Evolutionary conservation across 2,113 vertebrate genomes (phyloP), one percentile per base, ranked within the genome.

Genomic region (Elephas maximus): DNA sequence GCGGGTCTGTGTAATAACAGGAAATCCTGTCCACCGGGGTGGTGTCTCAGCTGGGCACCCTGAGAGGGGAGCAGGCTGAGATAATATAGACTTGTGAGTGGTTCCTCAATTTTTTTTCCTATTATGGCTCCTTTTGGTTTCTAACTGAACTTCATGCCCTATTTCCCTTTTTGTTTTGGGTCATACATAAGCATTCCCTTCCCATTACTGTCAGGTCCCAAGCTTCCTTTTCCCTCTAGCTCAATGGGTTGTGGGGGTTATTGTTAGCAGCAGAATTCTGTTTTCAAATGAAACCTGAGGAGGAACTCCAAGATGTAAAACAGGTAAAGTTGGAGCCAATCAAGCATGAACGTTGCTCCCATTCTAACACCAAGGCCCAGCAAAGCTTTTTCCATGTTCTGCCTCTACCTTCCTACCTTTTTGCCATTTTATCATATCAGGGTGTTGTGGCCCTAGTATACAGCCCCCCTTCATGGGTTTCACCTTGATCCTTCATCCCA

Each of bases 11-110:
- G 77, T 76, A 44, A 69, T 69, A 74, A 81, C 91, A 96, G 98
- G 97, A 97, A 97, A 84, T 82, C 67, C 85, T 78, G 77, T 88
- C 90, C 41, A 51, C 62, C 17, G 62, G 74, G 85, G 85, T 65
- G 74, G 48, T 9, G 12, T 65, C 91, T 88, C 77, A 60, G 44
- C 83, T 67, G 24, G 88, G 57, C 92, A 95, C 90, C 78, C 89
- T 11, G 45, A 15, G 86, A 71, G 78, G 83, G 77, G 28, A 37
- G 15, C 45, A 62, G 79, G 45, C 45, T 85, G 93, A 95, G 90
- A 78, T 80, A 81, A 63, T 45, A 11, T 37, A 88, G 77, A 51
- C 57, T 65, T 45, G 67, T 11, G 80, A 67, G 6, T 14, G 5
- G 37, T 94, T 94, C 82, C 77, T 81, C 90, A 24, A 74, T 95